Conservation (phyloP, 1,140 invertebrate genomes). For the Caenorhabditis inopinata region DNA sequence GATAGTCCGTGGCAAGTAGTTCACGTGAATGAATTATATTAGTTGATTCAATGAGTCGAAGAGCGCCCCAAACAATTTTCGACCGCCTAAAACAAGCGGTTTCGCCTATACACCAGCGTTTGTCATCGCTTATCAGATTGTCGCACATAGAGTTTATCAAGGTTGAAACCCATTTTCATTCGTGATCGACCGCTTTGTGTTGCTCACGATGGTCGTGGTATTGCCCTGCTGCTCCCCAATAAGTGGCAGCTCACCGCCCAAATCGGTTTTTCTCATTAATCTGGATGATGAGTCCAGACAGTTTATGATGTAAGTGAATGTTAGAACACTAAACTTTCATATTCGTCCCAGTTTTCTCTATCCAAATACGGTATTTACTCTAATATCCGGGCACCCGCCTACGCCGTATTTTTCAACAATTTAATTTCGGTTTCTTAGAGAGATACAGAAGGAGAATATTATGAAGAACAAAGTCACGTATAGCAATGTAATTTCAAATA, state of each 20-base stretch:
- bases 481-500: too few species aligned
- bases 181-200: conserved; percentile 22
- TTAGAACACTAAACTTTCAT: too few species aligned
- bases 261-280: conserved; percentile 10
- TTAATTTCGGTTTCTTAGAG: too few species aligned
- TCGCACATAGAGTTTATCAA: conserved; percentile 11
- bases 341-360: too few species aligned
- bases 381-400: too few species aligned
- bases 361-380: too few species aligned
- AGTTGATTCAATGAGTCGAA: not conserved
- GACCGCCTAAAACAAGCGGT: conserved; percentile 12
- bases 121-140: conserved; percentile 22
- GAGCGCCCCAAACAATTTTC: conserved; percentile 13
- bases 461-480: too few species aligned
- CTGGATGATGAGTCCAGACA: conserved; percentile 12
- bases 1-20: too few species aligned
- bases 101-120: conserved; percentile 7
- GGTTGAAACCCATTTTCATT: not conserved
- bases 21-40: not conserved
- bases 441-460: too few species aligned
- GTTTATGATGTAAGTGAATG: not conserved
- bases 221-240: conserved; percentile 17
- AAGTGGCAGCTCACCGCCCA: not conserved
- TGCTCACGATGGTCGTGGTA: conserved; percentile 31
- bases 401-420: too few species aligned